phyloP scores from a whole-genome alignment of 2,888 invertebrate species.

The Colostygia pectinataria region DNA sequence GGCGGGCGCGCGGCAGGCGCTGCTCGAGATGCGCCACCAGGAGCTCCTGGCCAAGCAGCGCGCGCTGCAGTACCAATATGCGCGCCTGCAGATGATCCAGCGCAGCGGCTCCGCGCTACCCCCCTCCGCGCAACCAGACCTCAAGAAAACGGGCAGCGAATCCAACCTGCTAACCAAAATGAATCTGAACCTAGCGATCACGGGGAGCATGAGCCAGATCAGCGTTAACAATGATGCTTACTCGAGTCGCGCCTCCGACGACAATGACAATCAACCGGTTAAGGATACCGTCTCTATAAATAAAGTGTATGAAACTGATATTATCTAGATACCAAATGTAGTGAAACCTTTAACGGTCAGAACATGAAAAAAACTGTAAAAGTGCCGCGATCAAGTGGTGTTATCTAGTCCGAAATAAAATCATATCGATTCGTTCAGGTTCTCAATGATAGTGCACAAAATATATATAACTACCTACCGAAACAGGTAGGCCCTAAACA shows the following conservation, averaged over 20 bases:
- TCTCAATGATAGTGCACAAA: too few species aligned
- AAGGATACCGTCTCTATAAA: conserved; percentile 80
- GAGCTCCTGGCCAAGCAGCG: conserved; percentile 94
- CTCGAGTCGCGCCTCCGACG: background rate
- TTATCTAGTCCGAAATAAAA: background rate
- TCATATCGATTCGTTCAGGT: background rate
- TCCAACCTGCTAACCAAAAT: conserved; percentile 93
- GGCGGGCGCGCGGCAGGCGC: conserved; percentile 83
- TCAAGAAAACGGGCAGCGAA: conserved; percentile 95
- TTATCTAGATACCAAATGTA: conserved; percentile 86
- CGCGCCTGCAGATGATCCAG: conserved; percentile 93
- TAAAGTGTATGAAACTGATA: conserved; percentile 96
- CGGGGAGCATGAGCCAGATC: conserved; percentile 69
- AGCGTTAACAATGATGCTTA: conserved; percentile 31
- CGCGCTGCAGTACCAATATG: conserved; percentile 95
- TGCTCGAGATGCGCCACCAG: conserved; percentile 93
- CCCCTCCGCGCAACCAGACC: conserved; percentile 84
- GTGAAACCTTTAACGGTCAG: background rate
- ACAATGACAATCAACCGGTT: conserved; percentile 20
- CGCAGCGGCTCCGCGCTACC: conserved; percentile 87
- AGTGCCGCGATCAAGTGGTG: too few species aligned
- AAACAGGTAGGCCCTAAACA: too few species aligned
- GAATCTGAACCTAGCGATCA: conserved; percentile 86
- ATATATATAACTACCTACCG: too few species aligned
- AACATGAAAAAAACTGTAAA: too few species aligned